A percentile compares a stretch with the other conserved stretches of the same genome.
phyloP scores from a whole-genome alignment of 1,140 invertebrate species.

The Laupala kohalensis region DNA sequence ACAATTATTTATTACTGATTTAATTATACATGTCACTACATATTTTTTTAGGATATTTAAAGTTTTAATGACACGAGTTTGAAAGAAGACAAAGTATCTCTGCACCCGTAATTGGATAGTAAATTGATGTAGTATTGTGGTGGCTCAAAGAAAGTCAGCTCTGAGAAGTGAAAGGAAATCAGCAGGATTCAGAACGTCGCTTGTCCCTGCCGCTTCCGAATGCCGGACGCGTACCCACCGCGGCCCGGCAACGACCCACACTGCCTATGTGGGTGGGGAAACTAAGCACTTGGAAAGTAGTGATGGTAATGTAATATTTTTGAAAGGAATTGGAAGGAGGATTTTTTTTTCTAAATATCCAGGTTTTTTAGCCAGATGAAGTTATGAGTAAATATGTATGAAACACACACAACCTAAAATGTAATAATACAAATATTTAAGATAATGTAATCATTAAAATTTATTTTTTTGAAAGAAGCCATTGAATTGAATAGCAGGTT shows the following conservation, averaged over 20 bases:
- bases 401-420: neutral
- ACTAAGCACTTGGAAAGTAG: neutral
- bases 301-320: neutral
- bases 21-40: too few species aligned
- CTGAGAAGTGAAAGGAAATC: neutral
- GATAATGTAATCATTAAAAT: neutral
- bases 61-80: too few species aligned
- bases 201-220: neutral
- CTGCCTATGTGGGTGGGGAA: neutral
- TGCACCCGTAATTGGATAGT: too few species aligned
- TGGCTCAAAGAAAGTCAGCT: too few species aligned
- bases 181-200: neutral
- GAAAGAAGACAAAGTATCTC: too few species aligned
- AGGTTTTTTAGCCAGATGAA: neutral
- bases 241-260: neutral
- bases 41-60: too few species aligned
- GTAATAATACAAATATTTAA: neutral
- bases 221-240: neutral
- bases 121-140: too few species aligned
- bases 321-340: neutral
- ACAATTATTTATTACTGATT: too few species aligned
- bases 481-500: neutral
- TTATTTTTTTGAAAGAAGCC: neutral
- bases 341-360: neutral
- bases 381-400: neutral